Base-by-base conservation (phyloP, 2,113 vertebrate genomes). In the Burhinus oedicnemus region DNA sequence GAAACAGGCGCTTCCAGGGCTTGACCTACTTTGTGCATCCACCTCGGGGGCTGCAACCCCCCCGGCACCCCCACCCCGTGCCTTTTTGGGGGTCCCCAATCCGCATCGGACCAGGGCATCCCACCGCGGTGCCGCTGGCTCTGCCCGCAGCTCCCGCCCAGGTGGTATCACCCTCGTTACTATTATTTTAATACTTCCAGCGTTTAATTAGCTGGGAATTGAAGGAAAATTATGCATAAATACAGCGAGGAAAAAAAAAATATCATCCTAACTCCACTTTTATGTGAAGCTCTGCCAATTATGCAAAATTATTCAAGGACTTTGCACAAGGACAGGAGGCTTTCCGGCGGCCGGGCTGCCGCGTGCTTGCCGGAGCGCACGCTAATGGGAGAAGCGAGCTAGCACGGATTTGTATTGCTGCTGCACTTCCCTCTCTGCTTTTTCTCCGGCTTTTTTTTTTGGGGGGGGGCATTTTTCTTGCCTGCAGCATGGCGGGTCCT, bases 221-320 rank as follows among this genome's bases (percentile, higher is more conserved):
- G 64, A 72, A 81, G 82, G 87, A 54, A 88, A 84, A 88, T 58
- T 23, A 23, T 12, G 78, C 87, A 62, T 22, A 61, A 57, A 71
- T 30, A 51, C 29, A 45, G 61, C 6, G 6, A 32, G 47, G 72
- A 30, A 42, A 32, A 69, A 71, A 74, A 49, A 58, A 79, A 16
- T 23, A 79, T 18, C 66, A 52, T 34, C 83, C 20, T 8, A 72
- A 81, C 90, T 76, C 79, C n/a, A 16, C 52, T 58, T 84, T 77
- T n/a, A 45, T 84, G 74, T 29, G 89, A 68, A 87, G 58, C 44
- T 19, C n/a, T 72, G 90, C 83, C 93, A 91, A 84, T 90, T 90
- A 85, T 77, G 87, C 93, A 88, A 80, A 90, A 93, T 81, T 64
- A 93, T 84, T 85, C 83, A 81, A 88, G 83, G 68, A 68, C 87